Base-by-base conservation (phyloP, 2,113 vertebrate species). In the Limanda limanda region DNA sequence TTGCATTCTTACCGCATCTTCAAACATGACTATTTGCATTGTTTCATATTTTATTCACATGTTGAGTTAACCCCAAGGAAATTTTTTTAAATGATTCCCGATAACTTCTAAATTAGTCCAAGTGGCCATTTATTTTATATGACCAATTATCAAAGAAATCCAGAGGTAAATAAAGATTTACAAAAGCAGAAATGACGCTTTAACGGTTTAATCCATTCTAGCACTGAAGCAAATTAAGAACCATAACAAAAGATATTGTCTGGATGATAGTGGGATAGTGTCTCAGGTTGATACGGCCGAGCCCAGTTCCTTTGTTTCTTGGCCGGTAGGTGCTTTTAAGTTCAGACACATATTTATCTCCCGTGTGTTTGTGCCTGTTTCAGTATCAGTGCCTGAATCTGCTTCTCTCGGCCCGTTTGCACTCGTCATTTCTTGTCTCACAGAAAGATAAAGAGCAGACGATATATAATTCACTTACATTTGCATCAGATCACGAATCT, bases 381-480 rank as follows among this genome's bases (percentile, higher is more conserved):
- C n/a, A 25, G 3, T 10, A 20, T 24, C 55, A 52, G 55, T 11
- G 3, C 11, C 5, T 40, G 17, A 11, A 35, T 56, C 37, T 45
- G 13, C 25, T n/a, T 40, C 4, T 65, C 24, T 59, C 8, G 14
- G 5, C 21, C 2, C 13, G 17, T 67, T 59, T 68, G 2, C 25
- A 20, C 14, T 48, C 15, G 63, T 37, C 20, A 20, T 55, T 63
- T 69, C 2, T 11, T 51, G 31, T 66, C 27, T 63, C 15, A 18
- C 10, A 55, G 31, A 8, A 73, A 52, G 21, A 59, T 54, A 17
- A 71, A 71, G 55, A 57, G 17, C 47, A 54, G 31, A 45, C 24
- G 5, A 31, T 71, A 23, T 60, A 13, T 15, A 25, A 40, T 73
- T 18, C 31, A 23, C 27, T 52, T 56, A 12, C 35, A 57, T 52